These are phyloP conservation scores for Hedychridium roseum DNA, from an alignment of 2,888 invertebrate species.

Conservation along the genomic window DNA sequence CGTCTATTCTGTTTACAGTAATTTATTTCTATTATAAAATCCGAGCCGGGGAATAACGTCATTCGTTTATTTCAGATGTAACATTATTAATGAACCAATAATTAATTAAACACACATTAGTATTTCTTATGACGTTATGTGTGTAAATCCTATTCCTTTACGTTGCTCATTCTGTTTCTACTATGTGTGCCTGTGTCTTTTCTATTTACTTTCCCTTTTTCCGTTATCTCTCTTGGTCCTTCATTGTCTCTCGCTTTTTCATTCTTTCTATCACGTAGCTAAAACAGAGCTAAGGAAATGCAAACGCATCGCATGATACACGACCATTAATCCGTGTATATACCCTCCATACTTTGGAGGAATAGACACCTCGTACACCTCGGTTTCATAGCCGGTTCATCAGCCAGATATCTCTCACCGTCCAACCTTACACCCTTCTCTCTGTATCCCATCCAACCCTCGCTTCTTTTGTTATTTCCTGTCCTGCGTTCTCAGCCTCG, in stretches of 20 bases:
- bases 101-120: too few relatives aligned
- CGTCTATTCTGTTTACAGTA: too few relatives aligned
- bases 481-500: conserved; percentile 10
- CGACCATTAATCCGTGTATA: conserved; percentile 52
- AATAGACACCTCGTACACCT: conserved; percentile 55
- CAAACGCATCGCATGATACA: conserved; percentile 56
- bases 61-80: too few relatives aligned
- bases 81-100: conserved; percentile 48
- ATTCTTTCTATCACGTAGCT: conserved; percentile 27
- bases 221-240: conserved; percentile 16
- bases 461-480: conserved; percentile 12
- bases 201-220: too few relatives aligned
- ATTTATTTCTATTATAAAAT: too few relatives aligned
- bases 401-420: conserved; percentile 47
- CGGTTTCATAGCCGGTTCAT: conserved; percentile 52
- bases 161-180: conserved; percentile 9
- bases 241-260: conserved; percentile 11
- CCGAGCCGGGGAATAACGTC: too few relatives aligned
- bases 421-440: conserved; percentile 14
- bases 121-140: too few relatives aligned
- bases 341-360: conserved; percentile 52
- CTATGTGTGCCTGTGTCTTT: too few relatives aligned
- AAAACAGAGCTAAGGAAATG: conserved; percentile 49
- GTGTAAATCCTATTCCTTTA: conserved; percentile 9
- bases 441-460: conserved; percentile 10